These are phyloP conservation scores for Sterna hirundo DNA, from an alignment of 2,113 vertebrate genomes.

Conservation along the genomic window DNA sequence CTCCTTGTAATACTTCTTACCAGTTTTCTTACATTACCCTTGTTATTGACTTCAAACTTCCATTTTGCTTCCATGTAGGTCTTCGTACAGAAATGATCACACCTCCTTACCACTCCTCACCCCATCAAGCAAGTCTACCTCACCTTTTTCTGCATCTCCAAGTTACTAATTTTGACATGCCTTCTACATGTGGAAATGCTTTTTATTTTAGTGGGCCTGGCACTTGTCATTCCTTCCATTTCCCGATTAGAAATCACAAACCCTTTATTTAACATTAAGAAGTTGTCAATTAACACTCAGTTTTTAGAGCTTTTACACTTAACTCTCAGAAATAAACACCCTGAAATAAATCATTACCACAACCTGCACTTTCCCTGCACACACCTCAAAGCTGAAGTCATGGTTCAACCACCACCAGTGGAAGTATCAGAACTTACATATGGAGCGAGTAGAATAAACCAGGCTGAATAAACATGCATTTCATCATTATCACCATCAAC, in stretches of 20 bases:
- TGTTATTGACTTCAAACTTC: background rate
- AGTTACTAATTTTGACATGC: background rate
- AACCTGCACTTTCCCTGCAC: background rate
- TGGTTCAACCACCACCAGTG: background rate
- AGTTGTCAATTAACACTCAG: background rate
- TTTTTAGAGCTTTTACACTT: background rate
- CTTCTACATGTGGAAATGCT: background rate
- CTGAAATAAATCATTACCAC: background rate
- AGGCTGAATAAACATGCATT: background rate
- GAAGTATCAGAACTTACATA: background rate
- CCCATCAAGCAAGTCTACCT: background rate
- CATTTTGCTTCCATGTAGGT: background rate
- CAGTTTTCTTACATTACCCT: background rate
- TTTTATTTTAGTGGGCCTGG: background rate
- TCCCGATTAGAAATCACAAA: background rate
- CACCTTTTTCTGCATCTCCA: background rate
- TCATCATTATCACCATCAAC: background rate
- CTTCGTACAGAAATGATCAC: background rate
- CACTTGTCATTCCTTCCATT: background rate
- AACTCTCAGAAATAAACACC: background rate
- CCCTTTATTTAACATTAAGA: background rate
- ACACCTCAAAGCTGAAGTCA: background rate
- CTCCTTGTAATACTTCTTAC: background rate
- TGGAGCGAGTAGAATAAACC: background rate
- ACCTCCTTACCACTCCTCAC: background rate